These are phyloP conservation scores for Andrena bucephala DNA, from an alignment of 2,888 invertebrate species.

Conservation along the genomic window DNA sequence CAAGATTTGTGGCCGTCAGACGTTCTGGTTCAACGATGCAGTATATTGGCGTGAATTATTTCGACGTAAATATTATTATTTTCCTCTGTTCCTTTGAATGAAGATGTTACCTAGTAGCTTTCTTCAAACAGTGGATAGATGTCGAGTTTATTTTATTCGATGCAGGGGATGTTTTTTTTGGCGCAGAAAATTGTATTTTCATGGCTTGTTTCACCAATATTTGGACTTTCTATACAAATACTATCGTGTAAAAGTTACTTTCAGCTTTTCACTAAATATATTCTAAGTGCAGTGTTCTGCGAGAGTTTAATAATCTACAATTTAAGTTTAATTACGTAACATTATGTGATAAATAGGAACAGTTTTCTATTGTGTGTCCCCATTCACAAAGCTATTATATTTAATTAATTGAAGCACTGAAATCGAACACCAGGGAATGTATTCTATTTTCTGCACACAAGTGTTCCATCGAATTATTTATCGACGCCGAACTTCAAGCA, in stretches of 20 bases:
- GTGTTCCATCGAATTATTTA: not conserved
- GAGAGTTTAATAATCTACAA: too few species aligned
- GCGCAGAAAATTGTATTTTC: not conserved
- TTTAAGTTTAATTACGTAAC: too few species aligned
- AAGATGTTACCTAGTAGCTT: not conserved
- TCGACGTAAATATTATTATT: constrained; percentile 36
- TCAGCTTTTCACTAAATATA: too few species aligned
- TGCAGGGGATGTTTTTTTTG: not conserved
- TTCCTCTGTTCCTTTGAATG: constrained; percentile 7
- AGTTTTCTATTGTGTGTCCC: not conserved
- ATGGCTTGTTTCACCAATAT: not conserved
- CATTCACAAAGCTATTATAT: not conserved
- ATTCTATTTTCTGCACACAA: too few species aligned
- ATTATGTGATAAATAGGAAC: too few species aligned
- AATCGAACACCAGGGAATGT: too few species aligned
- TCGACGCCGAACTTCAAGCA: constrained; percentile 1
- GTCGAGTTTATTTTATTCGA: not conserved
- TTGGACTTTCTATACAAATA: not conserved
- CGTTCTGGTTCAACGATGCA: constrained; percentile 54
- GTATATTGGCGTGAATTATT: constrained; percentile 56
- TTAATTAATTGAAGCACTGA: too few species aligned
- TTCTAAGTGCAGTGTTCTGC: too few species aligned
- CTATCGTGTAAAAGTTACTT: too few species aligned
- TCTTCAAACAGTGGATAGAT: not conserved
- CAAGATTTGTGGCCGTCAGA: constrained; percentile 50